Evolutionary conservation across 2,888 invertebrate genomes (phyloP).

Genomic region (Neoaliturus tenellus): DNA sequence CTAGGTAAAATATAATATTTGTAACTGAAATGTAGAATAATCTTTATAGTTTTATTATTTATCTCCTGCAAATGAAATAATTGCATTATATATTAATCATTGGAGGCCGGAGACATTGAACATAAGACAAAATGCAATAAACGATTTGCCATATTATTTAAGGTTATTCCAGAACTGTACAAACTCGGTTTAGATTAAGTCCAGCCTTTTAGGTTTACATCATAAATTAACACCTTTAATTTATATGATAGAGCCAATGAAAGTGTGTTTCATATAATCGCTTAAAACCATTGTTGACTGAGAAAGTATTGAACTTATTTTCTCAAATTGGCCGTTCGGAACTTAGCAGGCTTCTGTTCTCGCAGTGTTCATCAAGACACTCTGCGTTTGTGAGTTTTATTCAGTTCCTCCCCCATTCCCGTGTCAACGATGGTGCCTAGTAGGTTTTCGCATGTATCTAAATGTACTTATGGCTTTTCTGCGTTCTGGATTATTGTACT

Average conservation of each 20-base stretch:
- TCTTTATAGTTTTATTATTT: no score
- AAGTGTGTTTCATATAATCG: not conserved
- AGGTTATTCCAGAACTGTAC: conserved; percentile 50
- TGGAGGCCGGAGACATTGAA: no score
- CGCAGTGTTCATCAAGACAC: not conserved
- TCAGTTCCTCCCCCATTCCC: conserved; percentile 33
- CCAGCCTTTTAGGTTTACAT: conserved; percentile 40
- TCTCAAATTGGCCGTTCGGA: no score
- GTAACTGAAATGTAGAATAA: no score
- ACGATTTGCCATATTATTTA: conserved; percentile 51
- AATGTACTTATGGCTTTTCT: conserved; percentile 43
- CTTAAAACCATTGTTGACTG: no score
- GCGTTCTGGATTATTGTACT: conserved; percentile 46
- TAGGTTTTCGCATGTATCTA: conserved; percentile 46
- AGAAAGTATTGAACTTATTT: no score
- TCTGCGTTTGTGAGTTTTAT: not conserved
- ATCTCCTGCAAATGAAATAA: no score
- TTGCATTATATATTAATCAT: no score
- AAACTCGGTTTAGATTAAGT: conserved; percentile 38
- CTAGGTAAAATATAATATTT: no score
- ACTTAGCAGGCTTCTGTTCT: no score
- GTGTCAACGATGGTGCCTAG: conserved; percentile 44
- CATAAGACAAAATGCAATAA: conserved; percentile 50
- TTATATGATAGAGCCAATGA: not conserved
- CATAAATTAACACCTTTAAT: conserved; percentile 3